Evolutionary conservation across 2,113 vertebrate species (phyloP), one percentile per base, ranked within the genome.

Genomic region (Hemibates koningsi): DNA sequence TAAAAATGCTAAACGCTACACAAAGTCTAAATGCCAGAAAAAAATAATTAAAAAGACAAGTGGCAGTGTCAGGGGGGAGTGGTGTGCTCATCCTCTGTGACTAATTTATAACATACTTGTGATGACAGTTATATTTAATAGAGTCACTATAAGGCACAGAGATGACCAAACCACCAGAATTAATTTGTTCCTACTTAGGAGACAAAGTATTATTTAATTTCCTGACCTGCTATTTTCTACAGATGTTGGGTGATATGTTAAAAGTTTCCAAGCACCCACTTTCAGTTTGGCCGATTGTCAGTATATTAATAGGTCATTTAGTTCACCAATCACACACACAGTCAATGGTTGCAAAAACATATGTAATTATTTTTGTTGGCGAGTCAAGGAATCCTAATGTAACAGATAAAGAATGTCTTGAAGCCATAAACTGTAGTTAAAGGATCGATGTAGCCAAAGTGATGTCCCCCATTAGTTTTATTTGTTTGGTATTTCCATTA

Each of bases 11-110:
- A 76, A 87, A 87, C 63, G 68, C 56, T 88, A 71, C 24, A 73
- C 86, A 56, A 82, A 81, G 61, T 79, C 43, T 80, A 89, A 93
- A 91, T 89, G 87, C 71, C 84, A 88, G 38, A 81, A 66, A 14
- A 68, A 80, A 90, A 50, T 85, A 19, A 91, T 88, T 92, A 82
- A 57, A 24, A 85, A 91, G 45, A 76, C 53, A 84, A 85, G 41
- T 32, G 34, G 13, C 36, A 63, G n/a, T 57, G 61, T 48, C 45
- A 82, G 83, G 13, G 41, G 53, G 19, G 27, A 68, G 68, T 61
- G 24, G 10, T 9, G 14, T 83, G n/a, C 17, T 38, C 7, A 7
- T 91, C 86, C 50, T 29, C 45, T 71, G 17, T 82, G 71, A 84
- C 71, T 80, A 71, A 88, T 90, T 89, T 68, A 78, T 80, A 63